A percentile compares a stretch with the other conserved stretches of the same genome.
phyloP scores from a whole-genome alignment of 2,888 invertebrate genomes.

The Cheiracanthium punctorium region DNA sequence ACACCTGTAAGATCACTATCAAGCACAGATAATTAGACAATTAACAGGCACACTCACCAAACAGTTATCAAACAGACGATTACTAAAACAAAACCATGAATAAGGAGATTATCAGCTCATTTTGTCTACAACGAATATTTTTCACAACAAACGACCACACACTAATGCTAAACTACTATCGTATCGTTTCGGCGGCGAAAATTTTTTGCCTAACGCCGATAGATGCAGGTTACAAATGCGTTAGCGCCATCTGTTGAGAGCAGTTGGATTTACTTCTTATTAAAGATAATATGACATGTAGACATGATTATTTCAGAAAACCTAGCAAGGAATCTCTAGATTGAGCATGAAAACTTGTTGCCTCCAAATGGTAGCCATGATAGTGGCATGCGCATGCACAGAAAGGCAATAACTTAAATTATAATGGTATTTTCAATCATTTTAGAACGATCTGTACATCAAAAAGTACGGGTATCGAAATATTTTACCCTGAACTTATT shows the following conservation, averaged over 20 bases:
- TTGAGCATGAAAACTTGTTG: too few species aligned
- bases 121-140: background rate
- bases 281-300: background rate
- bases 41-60: background rate
- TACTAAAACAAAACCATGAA: background rate
- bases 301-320: too few species aligned
- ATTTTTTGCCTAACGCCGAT: slow-evolving; percentile 24
- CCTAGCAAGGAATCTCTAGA: too few species aligned
- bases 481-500: too few species aligned
- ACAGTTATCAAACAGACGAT: background rate
- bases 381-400: too few species aligned
- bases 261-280: background rate
- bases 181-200: background rate
- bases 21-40: background rate
- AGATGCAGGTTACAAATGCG: slow-evolving; percentile 29
- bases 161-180: background rate
- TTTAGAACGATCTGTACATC: too few species aligned
- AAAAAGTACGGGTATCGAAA: too few species aligned
- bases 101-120: background rate
- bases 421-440: too few species aligned
- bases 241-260: slow-evolving; percentile 39
- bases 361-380: too few species aligned
- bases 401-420: too few species aligned
- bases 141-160: slow-evolving; percentile 13
- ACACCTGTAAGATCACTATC: background rate